Conservation (phyloP, 2,113 vertebrate species). For the Plecotus auritus region DNA sequence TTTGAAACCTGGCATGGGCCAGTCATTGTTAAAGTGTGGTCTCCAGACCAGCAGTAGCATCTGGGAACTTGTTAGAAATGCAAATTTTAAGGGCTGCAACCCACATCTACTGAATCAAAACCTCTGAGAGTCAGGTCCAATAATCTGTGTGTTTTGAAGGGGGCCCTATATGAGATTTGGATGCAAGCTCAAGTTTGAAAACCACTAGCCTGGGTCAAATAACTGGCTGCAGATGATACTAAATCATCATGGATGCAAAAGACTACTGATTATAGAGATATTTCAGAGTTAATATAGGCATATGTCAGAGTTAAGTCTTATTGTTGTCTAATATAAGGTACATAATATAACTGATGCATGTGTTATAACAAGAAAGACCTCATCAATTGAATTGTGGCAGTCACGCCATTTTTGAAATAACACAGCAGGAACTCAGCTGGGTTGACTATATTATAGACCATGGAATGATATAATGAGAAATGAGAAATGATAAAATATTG, state of each 20-base stretch:
- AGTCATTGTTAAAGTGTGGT: neutral
- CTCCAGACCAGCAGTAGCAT: neutral
- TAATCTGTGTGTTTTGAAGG: neutral
- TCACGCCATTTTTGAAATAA: neutral
- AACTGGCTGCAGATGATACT: neutral
- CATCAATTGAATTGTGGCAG: neutral
- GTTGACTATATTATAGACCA: neutral
- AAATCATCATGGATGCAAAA: neutral
- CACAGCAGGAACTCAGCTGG: neutral
- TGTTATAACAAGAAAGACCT: neutral
- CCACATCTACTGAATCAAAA: neutral
- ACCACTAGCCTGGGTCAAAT: neutral
- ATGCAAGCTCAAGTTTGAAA: neutral
- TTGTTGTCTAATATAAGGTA: neutral
- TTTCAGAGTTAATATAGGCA: neutral
- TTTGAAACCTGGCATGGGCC: neutral
- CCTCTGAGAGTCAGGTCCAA: neutral
- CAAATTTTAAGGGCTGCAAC: neutral
- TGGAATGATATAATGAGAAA: neutral
- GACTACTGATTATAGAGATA: neutral
- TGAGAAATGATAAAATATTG: neutral
- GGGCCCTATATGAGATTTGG: neutral
- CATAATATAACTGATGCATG: neutral
- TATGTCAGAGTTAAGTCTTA: neutral
- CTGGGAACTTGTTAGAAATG: neutral